phyloP scores from a whole-genome alignment of 2,113 vertebrate species.

The Neolamprologus tretocephalus region DNA sequence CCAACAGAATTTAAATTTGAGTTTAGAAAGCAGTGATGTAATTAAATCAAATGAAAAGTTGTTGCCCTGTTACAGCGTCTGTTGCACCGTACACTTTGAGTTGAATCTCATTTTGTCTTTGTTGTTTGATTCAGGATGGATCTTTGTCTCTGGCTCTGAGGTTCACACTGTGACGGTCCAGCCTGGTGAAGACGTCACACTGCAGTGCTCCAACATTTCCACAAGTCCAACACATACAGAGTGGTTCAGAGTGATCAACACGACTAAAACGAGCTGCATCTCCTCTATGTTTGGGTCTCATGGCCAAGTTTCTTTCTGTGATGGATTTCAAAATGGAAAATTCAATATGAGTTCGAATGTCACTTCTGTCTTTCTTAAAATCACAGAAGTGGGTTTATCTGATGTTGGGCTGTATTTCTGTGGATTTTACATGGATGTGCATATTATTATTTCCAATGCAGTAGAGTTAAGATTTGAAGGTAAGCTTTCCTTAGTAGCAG shows the following conservation, averaged over 20 bases:
- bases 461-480: neutral
- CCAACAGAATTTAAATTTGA: rapidly evolving
- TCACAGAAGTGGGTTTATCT: neutral
- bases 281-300: neutral
- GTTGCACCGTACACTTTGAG: rapidly evolving
- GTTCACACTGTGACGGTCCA: rapidly evolving
- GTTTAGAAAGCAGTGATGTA: too few relatives aligned
- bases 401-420: neutral
- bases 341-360: neutral
- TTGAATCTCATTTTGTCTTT: neutral
- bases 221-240: rapidly evolving
- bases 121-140: neutral
- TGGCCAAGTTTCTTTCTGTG: rapidly evolving
- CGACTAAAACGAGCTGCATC: neutral
- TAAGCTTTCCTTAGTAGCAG: rapidly evolving
- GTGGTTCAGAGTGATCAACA: neutral
- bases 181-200: neutral
- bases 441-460: neutral
- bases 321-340: neutral
- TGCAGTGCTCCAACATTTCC: neutral
- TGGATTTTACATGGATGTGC: rapidly evolving
- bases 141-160: rapidly evolving
- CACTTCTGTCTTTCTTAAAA: neutral
- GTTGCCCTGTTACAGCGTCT: rapidly evolving
- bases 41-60: too few relatives aligned